Evolutionary conservation across 53 echinoderm and acorn worm genomes (phyloP).

Genomic region (Crossaster papposus): DNA sequence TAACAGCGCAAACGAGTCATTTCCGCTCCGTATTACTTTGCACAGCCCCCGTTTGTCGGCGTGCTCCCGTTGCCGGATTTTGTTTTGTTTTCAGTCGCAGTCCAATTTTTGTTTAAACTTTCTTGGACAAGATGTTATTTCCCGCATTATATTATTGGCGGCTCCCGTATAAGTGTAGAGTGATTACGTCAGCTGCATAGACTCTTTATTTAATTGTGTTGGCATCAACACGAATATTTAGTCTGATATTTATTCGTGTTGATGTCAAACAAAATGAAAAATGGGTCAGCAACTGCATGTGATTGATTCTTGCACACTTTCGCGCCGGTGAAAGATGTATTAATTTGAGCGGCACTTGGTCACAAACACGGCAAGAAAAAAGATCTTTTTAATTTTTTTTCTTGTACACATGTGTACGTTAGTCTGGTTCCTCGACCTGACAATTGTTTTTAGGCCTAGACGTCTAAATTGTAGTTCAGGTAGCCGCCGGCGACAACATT

Average conservation of each 20-base stretch:
- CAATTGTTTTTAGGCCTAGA: too few species aligned
- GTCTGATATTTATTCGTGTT: too few species aligned
- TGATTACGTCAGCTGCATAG: constrained; percentile 4
- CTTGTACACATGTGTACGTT: not conserved
- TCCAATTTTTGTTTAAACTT: too few species aligned
- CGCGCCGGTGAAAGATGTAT: not conserved
- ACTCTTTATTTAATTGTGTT: not conserved
- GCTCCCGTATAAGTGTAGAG: not conserved
- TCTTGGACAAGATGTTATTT: too few species aligned
- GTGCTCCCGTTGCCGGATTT: not conserved
- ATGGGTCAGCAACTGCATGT: not conserved
- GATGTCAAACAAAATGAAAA: not conserved
- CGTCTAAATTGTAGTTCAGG: too few species aligned
- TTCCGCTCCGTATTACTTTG: constrained; percentile 32
- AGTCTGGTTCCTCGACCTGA: too few species aligned
- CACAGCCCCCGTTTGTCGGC: not conserved
- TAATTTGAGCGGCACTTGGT: not conserved
- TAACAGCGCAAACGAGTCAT: constrained; percentile 24
- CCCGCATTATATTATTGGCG: not conserved
- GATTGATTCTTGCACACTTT: not conserved
- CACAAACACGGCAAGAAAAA: not conserved
- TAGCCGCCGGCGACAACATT: too few species aligned
- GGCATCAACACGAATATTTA: not conserved
- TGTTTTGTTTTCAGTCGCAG: not conserved
- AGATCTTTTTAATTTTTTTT: not conserved